phyloP scores from a whole-genome alignment of 2,797 vertebrate species.

The Balearica regulorum region DNA sequence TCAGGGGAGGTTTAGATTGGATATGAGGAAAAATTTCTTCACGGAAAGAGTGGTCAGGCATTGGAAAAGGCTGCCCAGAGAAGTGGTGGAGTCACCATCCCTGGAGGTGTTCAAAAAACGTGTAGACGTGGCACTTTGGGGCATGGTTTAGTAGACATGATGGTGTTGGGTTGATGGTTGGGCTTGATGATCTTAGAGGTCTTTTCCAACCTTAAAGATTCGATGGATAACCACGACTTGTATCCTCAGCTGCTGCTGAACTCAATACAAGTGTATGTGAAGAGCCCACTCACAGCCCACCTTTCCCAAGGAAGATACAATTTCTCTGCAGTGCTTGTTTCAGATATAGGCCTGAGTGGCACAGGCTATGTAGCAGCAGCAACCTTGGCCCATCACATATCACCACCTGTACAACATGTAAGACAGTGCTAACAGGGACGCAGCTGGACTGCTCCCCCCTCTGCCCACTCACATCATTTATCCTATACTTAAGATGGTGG shows the following conservation, averaged over 20 bases:
- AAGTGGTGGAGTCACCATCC: too few species aligned
- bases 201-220: too few species aligned
- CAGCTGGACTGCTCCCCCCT: neutral
- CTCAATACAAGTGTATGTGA: neutral
- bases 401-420: fast-evolving
- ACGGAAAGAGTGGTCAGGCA: too few species aligned
- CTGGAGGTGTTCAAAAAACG: too few species aligned
- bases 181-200: too few species aligned
- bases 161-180: too few species aligned
- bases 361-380: fast-evolving
- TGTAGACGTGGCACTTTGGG: too few species aligned
- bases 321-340: neutral
- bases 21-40: too few species aligned
- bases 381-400: neutral
- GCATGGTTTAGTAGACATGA: too few species aligned
- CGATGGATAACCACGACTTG: neutral
- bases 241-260: neutral
- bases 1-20: too few species aligned
- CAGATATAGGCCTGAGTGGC: fast-evolving
- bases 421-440: neutral
- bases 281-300: neutral
- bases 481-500: neutral
- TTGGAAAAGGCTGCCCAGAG: too few species aligned
- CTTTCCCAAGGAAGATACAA: neutral
- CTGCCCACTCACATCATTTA: neutral